Percentiles rank a stretch among this genome's conserved stretches.
These are phyloP conservation scores for Serrognathus titanus DNA, from an alignment of 2,888 invertebrate genomes.

Conservation along the genomic window DNA sequence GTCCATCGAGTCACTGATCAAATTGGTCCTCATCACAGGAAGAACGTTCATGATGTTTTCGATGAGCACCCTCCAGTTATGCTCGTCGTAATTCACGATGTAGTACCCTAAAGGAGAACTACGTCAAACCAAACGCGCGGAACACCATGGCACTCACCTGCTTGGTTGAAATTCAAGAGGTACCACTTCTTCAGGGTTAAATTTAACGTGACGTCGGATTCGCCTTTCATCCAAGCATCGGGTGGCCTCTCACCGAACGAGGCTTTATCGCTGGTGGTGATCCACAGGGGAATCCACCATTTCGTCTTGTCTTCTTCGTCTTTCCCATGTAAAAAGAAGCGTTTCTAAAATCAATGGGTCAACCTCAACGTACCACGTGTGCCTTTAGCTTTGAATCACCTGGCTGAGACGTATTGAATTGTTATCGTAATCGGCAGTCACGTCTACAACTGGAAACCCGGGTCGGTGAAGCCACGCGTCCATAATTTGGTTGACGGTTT, in stretches of 20 bases:
- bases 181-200: conserved; percentile 52
- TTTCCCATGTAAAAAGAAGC: conserved; percentile 33
- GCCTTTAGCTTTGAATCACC: conserved; percentile 30
- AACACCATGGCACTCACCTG: conserved; percentile 51
- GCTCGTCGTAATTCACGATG: conserved; percentile 63
- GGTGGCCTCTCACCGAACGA: conserved; percentile 46
- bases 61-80: conserved; percentile 57
- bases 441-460: conserved; percentile 65
- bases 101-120: conserved; percentile 58
- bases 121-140: background rate
- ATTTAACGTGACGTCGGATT: conserved; percentile 37
- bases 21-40: conserved; percentile 61
- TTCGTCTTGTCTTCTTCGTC: background rate
- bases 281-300: conserved; percentile 55
- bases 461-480: conserved; percentile 65
- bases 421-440: conserved; percentile 48
- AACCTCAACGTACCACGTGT: background rate
- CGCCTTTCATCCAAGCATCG: conserved; percentile 52
- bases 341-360: conserved; percentile 32
- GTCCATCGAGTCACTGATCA: conserved; percentile 66
- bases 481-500: conserved; percentile 61
- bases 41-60: conserved; percentile 57
- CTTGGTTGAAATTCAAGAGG: conserved; percentile 62
- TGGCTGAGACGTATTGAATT: conserved; percentile 46
- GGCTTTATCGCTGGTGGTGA: conserved; percentile 41